Conservation (phyloP, 2,797 vertebrate species). For the Synaphobranchus kaupii region DNA sequence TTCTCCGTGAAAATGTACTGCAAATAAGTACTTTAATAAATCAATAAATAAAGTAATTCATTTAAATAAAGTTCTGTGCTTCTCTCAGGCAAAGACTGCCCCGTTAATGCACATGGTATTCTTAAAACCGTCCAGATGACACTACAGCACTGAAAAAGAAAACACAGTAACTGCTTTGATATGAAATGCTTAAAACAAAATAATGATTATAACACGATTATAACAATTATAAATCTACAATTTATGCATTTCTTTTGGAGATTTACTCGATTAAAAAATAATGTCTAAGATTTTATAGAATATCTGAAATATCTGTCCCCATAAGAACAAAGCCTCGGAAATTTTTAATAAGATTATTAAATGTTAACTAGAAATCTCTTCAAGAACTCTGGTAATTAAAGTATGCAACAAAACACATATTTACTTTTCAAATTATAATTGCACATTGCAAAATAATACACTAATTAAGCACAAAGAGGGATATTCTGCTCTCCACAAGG, state of each 20-base stretch:
- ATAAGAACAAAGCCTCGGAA: neutral
- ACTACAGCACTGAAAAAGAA: neutral
- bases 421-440: constrained; percentile 21
- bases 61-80: neutral
- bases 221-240: neutral
- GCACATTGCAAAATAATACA: constrained; percentile 8
- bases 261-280: neutral
- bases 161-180: neutral
- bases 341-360: neutral
- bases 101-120: neutral
- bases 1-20: neutral
- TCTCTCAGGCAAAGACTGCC: neutral
- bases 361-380: neutral
- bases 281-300: neutral
- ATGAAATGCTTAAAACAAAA: neutral
- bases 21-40: neutral
- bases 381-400: neutral
- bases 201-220: no score
- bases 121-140: neutral
- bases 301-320: neutral
- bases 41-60: neutral
- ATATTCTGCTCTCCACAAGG: neutral
- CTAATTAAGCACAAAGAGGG: constrained; percentile 7
- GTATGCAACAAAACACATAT: constrained; percentile 3
- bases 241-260: neutral